These are phyloP conservation scores for Coranthus polyacanthus DNA, from an alignment of 2,797 vertebrate genomes.

Conservation along the genomic window DNA sequence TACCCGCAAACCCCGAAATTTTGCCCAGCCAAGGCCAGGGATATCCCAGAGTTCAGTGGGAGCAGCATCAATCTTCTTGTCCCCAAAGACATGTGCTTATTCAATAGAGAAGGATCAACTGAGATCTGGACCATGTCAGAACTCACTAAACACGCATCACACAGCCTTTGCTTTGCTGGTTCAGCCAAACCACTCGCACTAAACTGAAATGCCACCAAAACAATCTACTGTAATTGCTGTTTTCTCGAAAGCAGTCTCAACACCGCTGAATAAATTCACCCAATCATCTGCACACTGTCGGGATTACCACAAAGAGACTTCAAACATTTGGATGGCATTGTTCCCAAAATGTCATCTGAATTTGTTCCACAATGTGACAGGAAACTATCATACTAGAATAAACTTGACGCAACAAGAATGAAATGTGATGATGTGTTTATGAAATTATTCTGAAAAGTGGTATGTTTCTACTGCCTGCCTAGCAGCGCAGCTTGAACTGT, in stretches of 20 bases:
- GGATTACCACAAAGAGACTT: slow-evolving; percentile 61
- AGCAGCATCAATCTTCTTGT: slow-evolving; percentile 80
- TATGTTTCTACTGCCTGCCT: slow-evolving; percentile 7
- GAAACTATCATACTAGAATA: slow-evolving; percentile 23
- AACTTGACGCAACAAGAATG: slow-evolving; percentile 3
- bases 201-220: slow-evolving; percentile 70
- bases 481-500: not conserved
- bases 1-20: slow-evolving; percentile 80
- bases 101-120: slow-evolving; percentile 69
- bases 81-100: slow-evolving; percentile 76
- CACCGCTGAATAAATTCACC: slow-evolving; percentile 61
- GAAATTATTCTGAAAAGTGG: slow-evolving; percentile 9
- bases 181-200: slow-evolving; percentile 70
- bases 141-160: slow-evolving; percentile 61
- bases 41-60: slow-evolving; percentile 84
- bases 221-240: slow-evolving; percentile 73
- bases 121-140: slow-evolving; percentile 77
- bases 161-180: slow-evolving; percentile 44
- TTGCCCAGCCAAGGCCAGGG: slow-evolving; percentile 73
- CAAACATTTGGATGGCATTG: slow-evolving; percentile 61
- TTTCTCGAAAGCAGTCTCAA: slow-evolving; percentile 69
- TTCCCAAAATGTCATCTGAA: slow-evolving; percentile 59
- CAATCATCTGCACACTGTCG: slow-evolving; percentile 62
- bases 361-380: slow-evolving; percentile 22
- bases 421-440: slow-evolving; percentile 1